These are phyloP conservation scores for Gracilinanus agilis DNA, from an alignment of 2,113 vertebrate species.

Conservation along the genomic window DNA sequence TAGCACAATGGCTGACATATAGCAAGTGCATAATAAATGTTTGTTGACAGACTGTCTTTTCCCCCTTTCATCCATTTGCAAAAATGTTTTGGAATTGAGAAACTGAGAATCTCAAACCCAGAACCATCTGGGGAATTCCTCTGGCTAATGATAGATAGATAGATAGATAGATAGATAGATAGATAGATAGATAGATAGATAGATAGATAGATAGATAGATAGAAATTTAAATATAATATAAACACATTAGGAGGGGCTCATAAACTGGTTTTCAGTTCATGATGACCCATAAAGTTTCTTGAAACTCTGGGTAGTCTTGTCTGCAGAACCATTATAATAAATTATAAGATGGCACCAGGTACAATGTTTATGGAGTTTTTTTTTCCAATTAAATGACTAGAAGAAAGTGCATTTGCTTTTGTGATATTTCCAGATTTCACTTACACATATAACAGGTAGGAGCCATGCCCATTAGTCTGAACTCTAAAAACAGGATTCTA, in stretches of 20 bases:
- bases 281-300: background rate
- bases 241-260: background rate
- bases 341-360: background rate
- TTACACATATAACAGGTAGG: background rate
- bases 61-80: background rate
- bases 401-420: background rate
- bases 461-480: background rate
- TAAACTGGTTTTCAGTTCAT: background rate
- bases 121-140: background rate
- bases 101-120: background rate
- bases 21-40: background rate
- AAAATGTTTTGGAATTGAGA: background rate
- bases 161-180: too few relatives aligned
- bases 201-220: background rate
- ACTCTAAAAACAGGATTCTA: background rate
- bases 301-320: background rate
- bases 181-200: background rate
- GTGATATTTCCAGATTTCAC: background rate
- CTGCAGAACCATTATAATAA: background rate
- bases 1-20: background rate
- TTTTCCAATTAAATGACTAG: background rate
- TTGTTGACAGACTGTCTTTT: background rate
- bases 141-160: background rate
- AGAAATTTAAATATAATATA: background rate
- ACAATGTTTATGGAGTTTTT: too few relatives aligned